Base-by-base conservation (phyloP, 1,140 invertebrate genomes). In the Frieseomelitta varia region DNA sequence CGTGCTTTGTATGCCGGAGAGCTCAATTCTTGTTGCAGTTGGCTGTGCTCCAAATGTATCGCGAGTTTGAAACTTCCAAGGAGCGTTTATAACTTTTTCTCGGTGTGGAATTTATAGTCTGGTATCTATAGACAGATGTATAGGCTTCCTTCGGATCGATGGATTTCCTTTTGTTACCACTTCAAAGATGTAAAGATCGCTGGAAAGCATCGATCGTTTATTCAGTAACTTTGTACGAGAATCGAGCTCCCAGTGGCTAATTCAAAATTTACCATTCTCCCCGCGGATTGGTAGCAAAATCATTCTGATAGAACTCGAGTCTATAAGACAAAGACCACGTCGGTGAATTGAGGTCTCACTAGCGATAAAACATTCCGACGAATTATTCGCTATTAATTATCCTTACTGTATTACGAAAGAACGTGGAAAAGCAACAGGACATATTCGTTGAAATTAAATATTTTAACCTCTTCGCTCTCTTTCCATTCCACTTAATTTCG, bases 401-500 rank as follows among this genome's bases (percentile, higher is more conserved):
- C 12, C 21, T 14, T 10, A 19, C 39, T 0, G 0, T 0, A 39
- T 3, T 24, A 14, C 21, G 21, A 39, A 8, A 12, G 12, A 14
- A 39, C 12, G 12, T n/a, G 34, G 19, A 14, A 15, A 15, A 71
- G 11, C 4, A 30, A 19, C 19, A 19, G 30, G 6, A 17, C 1
- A 56, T 55, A 0, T 19, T 15, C 53, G 19, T 56, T 17, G 19
- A 56, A 56, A 56, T 56, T 56, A 56, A 56, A 55, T 15, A 1
- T 47, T 51, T 47, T 39, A 39, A 39, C 39, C 39, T 39, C 39
- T 39, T 47, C 39, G 39, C 39, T 47, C 39, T 47, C 39, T 47
- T 47, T 47, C 6, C n/a, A 19, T 72, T 21, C 61, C 4, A 6
- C 4, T 14, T 10, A 6, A 65, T 65, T n/a, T 65, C 15, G 1